Evolutionary conservation across 2,797 vertebrate genomes (phyloP), one percentile per base, ranked within the genome.

Genomic region (Rhabdomys pumilio): DNA sequence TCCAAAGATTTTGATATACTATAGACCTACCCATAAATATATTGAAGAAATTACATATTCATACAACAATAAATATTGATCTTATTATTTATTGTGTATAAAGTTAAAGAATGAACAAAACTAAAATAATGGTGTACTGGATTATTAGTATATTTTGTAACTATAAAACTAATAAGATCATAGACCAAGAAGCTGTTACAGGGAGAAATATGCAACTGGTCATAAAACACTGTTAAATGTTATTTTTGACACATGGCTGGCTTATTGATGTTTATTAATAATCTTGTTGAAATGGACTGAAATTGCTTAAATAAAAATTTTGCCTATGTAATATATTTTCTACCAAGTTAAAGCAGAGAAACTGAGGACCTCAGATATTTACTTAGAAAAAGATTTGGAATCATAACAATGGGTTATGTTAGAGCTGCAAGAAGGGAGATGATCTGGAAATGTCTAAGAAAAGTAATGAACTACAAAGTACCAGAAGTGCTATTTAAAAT

Each of bases 291-390:
- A 82, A 55, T 91, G 19, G 22, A 50, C 2, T 82, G 41, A 89
- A 87, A 20, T 44, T 29, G 5, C 34, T 57, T 83, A 93, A 87
- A n/a, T 19, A 69, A 87, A 75, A 17, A 41, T 31, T 94, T 93
- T 67, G 7, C 57, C 6, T 55, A 29, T 53, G 38, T 82, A 19
- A 50, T 29, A 38, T 20, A 22, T 65, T 72, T 87, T 79, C 85
- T 79, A 75, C 2, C 59, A 67, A 61, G 72, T 85, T 31, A 84
- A 92, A 83, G 34, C n/a, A 81, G 55, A 72, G 59, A 72, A 90
- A 80, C 19, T 29, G n/a, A 75, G 5, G 1, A 2, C 0, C 6
- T 3, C 2, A 1, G 6, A 38, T 72, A 3, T 72, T 82, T 13
- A 76, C 26, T 67, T 11, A 73, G 47, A 86, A 2, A 15, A 50